phyloP scores from a whole-genome alignment of 2,797 vertebrate species.

The Yasuhikotakia modesta region DNA sequence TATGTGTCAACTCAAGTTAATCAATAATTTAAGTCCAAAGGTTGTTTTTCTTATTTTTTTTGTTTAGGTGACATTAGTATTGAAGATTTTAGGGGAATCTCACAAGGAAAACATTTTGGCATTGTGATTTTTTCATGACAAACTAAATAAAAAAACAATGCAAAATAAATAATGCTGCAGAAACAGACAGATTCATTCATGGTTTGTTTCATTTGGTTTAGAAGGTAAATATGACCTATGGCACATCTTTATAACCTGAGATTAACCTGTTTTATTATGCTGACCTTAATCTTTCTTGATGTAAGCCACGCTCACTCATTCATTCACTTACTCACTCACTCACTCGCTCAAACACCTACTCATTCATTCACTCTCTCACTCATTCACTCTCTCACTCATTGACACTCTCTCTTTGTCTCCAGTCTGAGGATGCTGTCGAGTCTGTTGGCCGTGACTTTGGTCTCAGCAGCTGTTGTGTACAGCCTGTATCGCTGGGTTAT shows the following conservation, averaged over 20 bases:
- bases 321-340: neutral
- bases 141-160: too few species aligned
- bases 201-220: too few species aligned
- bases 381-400: neutral
- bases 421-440: conserved; percentile 60
- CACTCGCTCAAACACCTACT: too few species aligned
- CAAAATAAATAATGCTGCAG: neutral
- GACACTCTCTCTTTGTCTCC: conserved; percentile 15
- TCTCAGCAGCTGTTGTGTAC: conserved; percentile 47
- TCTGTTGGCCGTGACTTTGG: conserved; percentile 29
- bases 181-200: too few species aligned
- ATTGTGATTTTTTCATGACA: too few species aligned
- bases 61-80: neutral
- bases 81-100: neutral
- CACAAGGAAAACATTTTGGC: neutral
- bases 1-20: neutral
- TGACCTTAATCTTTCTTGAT: conserved; percentile 9
- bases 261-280: neutral
- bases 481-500: conserved; percentile 54
- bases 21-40: conserved; percentile 8
- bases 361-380: neutral
- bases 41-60: neutral
- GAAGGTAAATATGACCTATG: neutral
- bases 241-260: neutral
- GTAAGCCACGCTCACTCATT: neutral